A percentile compares a stretch with the other conserved stretches of the same genome.
phyloP scores from a whole-genome alignment of 2,888 invertebrate genomes.

The Watsonalla binaria region DNA sequence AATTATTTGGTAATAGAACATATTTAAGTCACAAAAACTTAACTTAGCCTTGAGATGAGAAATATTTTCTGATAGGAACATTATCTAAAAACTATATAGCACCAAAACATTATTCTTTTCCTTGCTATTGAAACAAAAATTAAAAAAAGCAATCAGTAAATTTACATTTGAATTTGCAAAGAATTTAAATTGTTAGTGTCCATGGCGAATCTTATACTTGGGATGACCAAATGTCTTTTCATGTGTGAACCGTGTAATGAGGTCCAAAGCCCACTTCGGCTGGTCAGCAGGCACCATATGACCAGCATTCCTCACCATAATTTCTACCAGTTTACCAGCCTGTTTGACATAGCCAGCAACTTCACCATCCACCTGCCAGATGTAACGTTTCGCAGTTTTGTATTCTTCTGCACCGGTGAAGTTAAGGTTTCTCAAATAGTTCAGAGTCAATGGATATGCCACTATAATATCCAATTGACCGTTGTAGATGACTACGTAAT shows the following conservation, averaged over 20 bases:
- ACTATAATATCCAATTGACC: constrained; percentile 96
- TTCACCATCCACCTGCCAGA: constrained; percentile 84
- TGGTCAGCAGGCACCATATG: constrained; percentile 91
- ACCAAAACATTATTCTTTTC: too few relatives aligned
- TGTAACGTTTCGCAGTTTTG: constrained; percentile 80
- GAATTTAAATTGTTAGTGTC: background rate
- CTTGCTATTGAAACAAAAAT: too few relatives aligned
- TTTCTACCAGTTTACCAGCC: constrained; percentile 84
- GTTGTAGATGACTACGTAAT: constrained; percentile 89
- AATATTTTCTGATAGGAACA: too few relatives aligned
- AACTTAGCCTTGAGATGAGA: too few relatives aligned
- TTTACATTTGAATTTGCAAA: too few relatives aligned
- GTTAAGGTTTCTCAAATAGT: constrained; percentile 84
- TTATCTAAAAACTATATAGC: too few relatives aligned
- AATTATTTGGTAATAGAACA: background rate
- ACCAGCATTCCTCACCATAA: constrained; percentile 87
- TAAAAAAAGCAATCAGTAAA: too few relatives aligned
- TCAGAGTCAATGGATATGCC: constrained; percentile 90
- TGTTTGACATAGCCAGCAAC: constrained; percentile 88
- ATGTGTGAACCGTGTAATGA: constrained; percentile 84
- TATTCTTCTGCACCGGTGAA: constrained; percentile 84
- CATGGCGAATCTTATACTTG: constrained; percentile 10
- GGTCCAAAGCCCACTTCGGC: constrained; percentile 85
- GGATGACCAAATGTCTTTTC: constrained; percentile 60
- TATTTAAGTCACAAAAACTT: too few relatives aligned